Base-by-base conservation (phyloP, 1,140 invertebrate species). In the Camponotus vicinus region DNA sequence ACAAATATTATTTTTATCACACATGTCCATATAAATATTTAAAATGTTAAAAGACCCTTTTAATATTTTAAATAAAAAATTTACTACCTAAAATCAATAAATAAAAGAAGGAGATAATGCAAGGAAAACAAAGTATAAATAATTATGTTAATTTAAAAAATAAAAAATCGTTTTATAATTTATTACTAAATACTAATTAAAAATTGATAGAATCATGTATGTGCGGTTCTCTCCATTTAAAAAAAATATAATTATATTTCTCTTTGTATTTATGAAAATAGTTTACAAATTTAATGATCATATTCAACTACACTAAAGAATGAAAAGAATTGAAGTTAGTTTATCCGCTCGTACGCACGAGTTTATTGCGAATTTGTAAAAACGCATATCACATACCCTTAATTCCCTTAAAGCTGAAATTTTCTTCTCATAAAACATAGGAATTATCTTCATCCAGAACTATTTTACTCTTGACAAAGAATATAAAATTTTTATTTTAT, bases 341-440 rank as follows among this genome's bases (percentile, higher is more conserved):
- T 55, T 9, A 18, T 73, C 9, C 32, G 18, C 27, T 21, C 11
- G 4, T 73, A 32, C 32, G 1, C 15, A 59, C n/a, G 8, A 59
- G n/a, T 73, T 55, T 0, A 55, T 73, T 11, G 15, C 6, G 15
- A 55, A 73, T 73, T 34, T 34, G 45, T 34, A 73, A 73, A 73
- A 9, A 73, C 6, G 32, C 5, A 55, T 37, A 21, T 73, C n/a
- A 59, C n/a, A n/a, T 59, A 59, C 8, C 15, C 0, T 73, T 73
- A 73, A 73, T 55, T 55, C 70, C 9, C 18, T 34, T 37, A 55
- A 73, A 55, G 6, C 49, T 71, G 27, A 15, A 61, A 52, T 71
- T 71, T 55, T 73, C 18, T 55, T 34, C 32, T 73, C 32, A 6
- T 37, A 55, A 34, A 73, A 73, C 6, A 55, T 18, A 42, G 27